Base-by-base conservation (phyloP, 2,888 invertebrate genomes). In the Cantharis lateralis region DNA sequence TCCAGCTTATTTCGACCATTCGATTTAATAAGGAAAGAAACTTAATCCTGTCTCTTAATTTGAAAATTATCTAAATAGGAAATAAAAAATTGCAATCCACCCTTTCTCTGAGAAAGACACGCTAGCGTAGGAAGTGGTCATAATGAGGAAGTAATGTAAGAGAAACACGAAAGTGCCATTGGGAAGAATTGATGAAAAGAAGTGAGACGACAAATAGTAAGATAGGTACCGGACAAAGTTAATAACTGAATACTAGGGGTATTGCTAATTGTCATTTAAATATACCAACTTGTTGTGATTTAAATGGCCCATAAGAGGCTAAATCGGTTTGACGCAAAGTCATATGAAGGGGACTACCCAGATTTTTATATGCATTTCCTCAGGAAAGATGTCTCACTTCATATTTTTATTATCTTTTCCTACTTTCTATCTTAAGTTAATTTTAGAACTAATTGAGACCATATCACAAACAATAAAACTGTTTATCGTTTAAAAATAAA, bases 81-180 rank as follows among this genome's bases (percentile, higher is more conserved):
- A 18, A 86, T 84, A 83, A 86, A 85, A 84, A 85, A 84, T 83
- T 83, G 84, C 68, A 20, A 24, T 84, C 84, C 85, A 84, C 86
- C 85, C 87, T 85, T 84, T 85, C 85, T 20, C 64, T 85, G 86
- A 85, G 86, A 87, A 86, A 85, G 82, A 83, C 72, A 72, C 71
- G 82, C 82, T 80, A 82, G n/a, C 83, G 82, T 87, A 87, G 87
- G 87, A 87, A 87, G 85, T 86, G 81, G 75, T 20, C 83, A 82
- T 87, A 87, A 87, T 87, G 87, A 87, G 87, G 87, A 87, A 87
- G 84, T 84, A 80, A 76, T 68, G 72, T 26, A 68, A 78, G 75
- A 78, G 72, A 78, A 72, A 75, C 71, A 71, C 71, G 68, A 71
- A 71, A 68, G 68, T 16, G n/a, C 16, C 3, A 15, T 13, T 64